phyloP scores from a whole-genome alignment of 2,797 vertebrate species.

The Glossophaga mutica region DNA sequence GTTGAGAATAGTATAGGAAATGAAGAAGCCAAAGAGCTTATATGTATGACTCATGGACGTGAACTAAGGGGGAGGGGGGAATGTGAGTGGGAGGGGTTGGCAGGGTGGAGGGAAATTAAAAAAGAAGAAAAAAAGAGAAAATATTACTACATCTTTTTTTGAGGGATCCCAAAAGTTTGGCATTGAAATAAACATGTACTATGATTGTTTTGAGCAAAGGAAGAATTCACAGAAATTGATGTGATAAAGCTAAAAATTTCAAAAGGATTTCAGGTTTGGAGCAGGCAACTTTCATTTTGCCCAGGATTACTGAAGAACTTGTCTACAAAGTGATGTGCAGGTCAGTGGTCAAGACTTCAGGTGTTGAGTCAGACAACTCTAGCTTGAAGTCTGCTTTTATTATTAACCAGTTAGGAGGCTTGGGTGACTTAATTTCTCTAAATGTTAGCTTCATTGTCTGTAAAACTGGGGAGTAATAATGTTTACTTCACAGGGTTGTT shows the following conservation, averaged over 20 bases:
- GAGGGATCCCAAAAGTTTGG: neutral
- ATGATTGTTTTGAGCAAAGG: neutral
- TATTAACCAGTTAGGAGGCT: neutral
- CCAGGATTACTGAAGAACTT: neutral
- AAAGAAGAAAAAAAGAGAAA: neutral
- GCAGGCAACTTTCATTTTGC: neutral
- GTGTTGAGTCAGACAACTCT: neutral
- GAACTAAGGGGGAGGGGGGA: no score
- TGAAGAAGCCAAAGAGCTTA: no score
- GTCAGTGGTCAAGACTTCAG: neutral
- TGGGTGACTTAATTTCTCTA: neutral
- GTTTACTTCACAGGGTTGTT: neutral
- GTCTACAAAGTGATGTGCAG: neutral
- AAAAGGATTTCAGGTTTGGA: neutral
- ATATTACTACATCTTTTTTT: neutral
- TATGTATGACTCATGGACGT: no score
- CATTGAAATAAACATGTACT: slow-evolving; percentile 11
- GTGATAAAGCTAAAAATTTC: neutral
- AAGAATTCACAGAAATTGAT: neutral
- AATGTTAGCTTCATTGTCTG: neutral
- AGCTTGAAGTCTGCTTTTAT: neutral
- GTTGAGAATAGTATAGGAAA: no score
- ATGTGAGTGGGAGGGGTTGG: no score
- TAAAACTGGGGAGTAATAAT: neutral
- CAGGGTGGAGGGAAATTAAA: no score